Evolutionary conservation across 2,888 invertebrate species (phyloP).

Genomic region (Macaria notata): DNA sequence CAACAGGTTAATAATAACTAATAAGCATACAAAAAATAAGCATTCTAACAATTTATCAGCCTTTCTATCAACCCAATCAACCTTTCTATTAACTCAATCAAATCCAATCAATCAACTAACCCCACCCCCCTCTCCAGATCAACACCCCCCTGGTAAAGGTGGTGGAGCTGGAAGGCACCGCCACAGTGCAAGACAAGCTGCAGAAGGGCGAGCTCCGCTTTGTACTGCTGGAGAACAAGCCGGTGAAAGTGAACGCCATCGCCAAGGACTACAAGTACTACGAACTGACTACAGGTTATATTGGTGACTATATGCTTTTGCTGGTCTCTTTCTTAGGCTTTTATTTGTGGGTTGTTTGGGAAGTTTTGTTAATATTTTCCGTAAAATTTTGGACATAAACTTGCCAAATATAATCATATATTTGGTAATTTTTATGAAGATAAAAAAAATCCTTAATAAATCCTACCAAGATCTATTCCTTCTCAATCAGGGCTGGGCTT

Average conservation of each 20-base stretch:
- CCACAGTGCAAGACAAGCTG: conserved; percentile 70
- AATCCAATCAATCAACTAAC: too few relatives aligned
- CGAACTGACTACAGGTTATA: conserved; percentile 76
- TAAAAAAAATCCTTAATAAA: too few relatives aligned
- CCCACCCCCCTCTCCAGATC: conserved; percentile 40
- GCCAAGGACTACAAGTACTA: conserved; percentile 82
- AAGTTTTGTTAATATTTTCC: neutral
- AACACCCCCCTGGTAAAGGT: conserved; percentile 78
- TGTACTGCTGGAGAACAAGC: conserved; percentile 76
- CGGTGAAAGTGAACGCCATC: conserved; percentile 70
- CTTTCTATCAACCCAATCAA: too few relatives aligned
- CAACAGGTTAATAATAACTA: too few relatives aligned
- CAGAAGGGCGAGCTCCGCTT: conserved; percentile 78
- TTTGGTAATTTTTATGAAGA: too few relatives aligned
- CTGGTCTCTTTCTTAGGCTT: conserved; percentile 16
- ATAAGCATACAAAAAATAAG: too few relatives aligned
- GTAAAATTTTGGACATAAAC: too few relatives aligned
- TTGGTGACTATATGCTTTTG: conserved; percentile 69
- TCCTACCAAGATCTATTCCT: too few relatives aligned
- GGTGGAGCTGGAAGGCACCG: conserved; percentile 73
- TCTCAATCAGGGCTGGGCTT: too few relatives aligned
- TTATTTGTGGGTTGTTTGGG: neutral
- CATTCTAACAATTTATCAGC: too few relatives aligned
- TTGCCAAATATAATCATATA: too few relatives aligned
- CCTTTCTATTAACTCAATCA: too few relatives aligned